Conservation (phyloP, 2,113 vertebrate genomes). For the Hyaena hyaena region DNA sequence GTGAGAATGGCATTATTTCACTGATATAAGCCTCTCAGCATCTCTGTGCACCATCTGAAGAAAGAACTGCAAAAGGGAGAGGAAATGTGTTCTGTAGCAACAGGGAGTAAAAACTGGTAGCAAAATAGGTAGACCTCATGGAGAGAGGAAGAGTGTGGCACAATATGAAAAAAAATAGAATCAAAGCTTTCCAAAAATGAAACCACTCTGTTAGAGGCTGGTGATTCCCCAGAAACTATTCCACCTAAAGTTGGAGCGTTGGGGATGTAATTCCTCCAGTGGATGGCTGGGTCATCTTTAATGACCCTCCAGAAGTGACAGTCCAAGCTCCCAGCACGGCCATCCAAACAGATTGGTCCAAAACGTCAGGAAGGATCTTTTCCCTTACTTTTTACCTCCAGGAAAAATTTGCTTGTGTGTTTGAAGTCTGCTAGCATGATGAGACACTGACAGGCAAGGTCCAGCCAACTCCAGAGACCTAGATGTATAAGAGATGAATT, state of each 20-base stretch:
- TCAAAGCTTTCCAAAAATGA: neutral
- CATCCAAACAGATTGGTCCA: neutral
- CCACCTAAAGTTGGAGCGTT: neutral
- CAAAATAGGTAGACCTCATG: fast-evolving
- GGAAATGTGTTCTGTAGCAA: neutral
- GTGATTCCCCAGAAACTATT: neutral
- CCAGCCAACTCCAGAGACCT: neutral
- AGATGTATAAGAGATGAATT: neutral
- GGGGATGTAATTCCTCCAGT: neutral
- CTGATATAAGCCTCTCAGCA: fast-evolving
- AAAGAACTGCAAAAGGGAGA: neutral
- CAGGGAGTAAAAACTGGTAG: neutral
- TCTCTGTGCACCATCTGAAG: neutral
- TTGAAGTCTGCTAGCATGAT: neutral
- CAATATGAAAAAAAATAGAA: too few species aligned
- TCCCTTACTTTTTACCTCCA: too few species aligned
- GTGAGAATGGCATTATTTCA: too few species aligned
- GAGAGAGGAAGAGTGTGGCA: neutral
- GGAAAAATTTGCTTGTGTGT: neutral
- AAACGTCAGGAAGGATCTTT: neutral
- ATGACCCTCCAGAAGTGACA: neutral
- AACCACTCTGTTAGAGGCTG: neutral
- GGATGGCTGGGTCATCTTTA: fast-evolving
- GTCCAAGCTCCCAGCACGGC: neutral
- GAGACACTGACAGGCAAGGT: neutral